Conservation (phyloP, 2,888 invertebrate genomes). For the Clusia tigrina region DNA sequence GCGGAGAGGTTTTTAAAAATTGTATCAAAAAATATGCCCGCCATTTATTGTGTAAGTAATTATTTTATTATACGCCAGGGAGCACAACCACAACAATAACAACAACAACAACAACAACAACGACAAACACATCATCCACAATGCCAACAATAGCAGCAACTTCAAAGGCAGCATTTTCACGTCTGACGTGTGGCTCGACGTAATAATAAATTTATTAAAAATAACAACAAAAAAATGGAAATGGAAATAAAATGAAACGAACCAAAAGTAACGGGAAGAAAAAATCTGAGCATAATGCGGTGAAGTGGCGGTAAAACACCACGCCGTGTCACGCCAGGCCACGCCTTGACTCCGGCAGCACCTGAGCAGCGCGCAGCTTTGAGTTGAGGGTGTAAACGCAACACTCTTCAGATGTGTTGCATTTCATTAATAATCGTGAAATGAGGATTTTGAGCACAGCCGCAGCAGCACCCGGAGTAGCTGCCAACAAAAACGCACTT, state of each 20-base stretch:
- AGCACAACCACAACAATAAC: too few species aligned
- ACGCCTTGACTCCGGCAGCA: background rate
- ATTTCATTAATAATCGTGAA: conserved; percentile 6
- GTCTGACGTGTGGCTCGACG: background rate
- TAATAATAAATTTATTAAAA: conserved; percentile 7
- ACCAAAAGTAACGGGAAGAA: background rate
- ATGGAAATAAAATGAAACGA: background rate
- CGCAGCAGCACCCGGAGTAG: background rate
- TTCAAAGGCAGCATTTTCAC: background rate
- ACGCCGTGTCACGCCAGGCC: background rate
- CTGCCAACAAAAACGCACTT: background rate
- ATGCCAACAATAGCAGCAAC: conserved; percentile 20
- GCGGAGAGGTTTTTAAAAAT: conserved; percentile 6
- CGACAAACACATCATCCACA: background rate
- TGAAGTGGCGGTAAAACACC: conserved; percentile 2
- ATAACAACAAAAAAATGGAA: background rate
- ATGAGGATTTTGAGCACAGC: background rate
- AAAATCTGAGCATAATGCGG: conserved; percentile 9
- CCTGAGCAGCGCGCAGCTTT: background rate
- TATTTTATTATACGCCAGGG: too few species aligned
- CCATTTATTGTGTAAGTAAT: too few species aligned
- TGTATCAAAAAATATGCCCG: too few species aligned
- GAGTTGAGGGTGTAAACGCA: conserved; percentile 4
- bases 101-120: background rate
- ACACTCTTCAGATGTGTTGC: conserved; percentile 7